These are phyloP conservation scores for Paratilapia polleni DNA, from an alignment of 2,113 vertebrate species.

Conservation along the genomic window DNA sequence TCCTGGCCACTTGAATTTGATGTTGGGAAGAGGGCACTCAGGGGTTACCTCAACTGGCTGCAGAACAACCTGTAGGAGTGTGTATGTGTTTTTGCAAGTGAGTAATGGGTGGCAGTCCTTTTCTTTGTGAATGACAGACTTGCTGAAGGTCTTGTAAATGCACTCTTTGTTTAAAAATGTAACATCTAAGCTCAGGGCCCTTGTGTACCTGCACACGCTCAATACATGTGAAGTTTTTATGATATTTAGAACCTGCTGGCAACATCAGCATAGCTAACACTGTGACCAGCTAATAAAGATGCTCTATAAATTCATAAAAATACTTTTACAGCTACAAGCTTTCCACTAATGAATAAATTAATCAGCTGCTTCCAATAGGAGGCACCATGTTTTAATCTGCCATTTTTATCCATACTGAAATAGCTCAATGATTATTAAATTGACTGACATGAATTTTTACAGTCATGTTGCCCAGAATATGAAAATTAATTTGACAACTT, in stretches of 20 bases:
- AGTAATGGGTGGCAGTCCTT: neutral
- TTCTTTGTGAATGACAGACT: neutral
- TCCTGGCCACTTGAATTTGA: conserved; percentile 87
- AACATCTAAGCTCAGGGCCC: conserved; percentile 44
- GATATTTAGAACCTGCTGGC: neutral
- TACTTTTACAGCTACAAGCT: neutral
- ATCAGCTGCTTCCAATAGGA: neutral
- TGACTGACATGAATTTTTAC: neutral
- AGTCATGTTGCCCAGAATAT: neutral
- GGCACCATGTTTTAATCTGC: neutral
- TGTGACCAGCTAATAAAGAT: conserved; percentile 11
- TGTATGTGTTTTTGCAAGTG: neutral
- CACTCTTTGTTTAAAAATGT: neutral
- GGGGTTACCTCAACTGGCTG: conserved; percentile 89
- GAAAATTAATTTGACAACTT: neutral
- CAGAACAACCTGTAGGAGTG: conserved; percentile 84
- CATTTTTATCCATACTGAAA: neutral
- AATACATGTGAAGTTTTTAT: neutral
- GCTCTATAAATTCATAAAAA: neutral
- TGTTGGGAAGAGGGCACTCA: conserved; percentile 81
- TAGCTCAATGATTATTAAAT: neutral
- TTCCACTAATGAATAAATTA: neutral
- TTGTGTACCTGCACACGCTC: neutral
- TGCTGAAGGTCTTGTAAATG: conserved; percentile 26
- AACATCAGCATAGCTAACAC: neutral